Percentiles rank a stretch among this genome's conserved stretches.
phyloP scores from a whole-genome alignment of 2,888 invertebrate genomes.

The Synergus gifuensis region DNA sequence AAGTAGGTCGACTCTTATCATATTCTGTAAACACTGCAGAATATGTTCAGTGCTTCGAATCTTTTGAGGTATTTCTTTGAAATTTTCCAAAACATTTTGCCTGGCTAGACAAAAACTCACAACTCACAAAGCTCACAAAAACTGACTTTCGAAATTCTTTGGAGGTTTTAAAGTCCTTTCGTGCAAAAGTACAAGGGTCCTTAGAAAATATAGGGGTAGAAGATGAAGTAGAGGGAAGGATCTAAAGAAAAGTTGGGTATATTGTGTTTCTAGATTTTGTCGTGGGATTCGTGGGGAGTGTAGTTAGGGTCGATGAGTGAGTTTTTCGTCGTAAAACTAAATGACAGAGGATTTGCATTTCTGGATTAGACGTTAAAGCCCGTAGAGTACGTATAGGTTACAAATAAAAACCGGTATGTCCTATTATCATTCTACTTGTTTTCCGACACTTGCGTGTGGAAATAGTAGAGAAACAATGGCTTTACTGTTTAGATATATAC shows the following conservation, averaged over 20 bases:
- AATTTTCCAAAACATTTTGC: not conserved
- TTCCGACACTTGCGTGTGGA: not conserved
- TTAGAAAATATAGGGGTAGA: not conserved
- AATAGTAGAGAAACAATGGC: not conserved
- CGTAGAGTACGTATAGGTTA: not conserved
- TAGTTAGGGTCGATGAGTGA: not conserved
- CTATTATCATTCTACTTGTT: not conserved
- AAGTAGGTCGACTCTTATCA: not conserved
- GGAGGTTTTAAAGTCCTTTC: not conserved
- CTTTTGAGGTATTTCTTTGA: not conserved
- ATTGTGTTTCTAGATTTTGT: not conserved
- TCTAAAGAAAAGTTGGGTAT: not conserved
- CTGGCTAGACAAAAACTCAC: not conserved
- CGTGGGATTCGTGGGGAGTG: not conserved
- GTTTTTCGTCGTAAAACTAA: not conserved
- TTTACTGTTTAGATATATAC: not conserved
- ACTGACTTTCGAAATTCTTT: not conserved
- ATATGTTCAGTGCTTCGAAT: not conserved
- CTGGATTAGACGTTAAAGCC: slow-evolving; percentile 59
- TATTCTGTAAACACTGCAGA: not conserved
- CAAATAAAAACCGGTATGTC: not conserved
- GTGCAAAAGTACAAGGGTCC: not conserved
- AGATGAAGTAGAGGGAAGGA: not conserved
- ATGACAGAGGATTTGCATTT: slow-evolving; percentile 61
- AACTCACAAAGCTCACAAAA: not conserved